Evolutionary conservation across 2,888 invertebrate species (phyloP), one percentile per base, ranked within the genome.

Genomic region (Epistrophe eligans): DNA sequence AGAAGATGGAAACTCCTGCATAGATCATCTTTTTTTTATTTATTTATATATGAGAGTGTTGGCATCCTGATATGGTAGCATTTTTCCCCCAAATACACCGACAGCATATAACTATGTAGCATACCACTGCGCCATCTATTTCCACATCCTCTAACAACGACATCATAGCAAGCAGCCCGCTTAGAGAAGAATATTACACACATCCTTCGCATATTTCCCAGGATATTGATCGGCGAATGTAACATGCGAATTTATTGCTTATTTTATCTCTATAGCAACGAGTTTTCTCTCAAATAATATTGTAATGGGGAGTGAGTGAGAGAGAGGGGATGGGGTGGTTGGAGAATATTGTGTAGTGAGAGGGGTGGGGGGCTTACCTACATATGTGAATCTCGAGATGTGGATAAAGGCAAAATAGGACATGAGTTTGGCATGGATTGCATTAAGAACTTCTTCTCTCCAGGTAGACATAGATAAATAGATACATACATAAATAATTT

Each of bases 201-300:
- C 52, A 85, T 85, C 82, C 85, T 77, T 73, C 70, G 79, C 74
- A 84, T 24, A 24, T 84, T 71, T 76, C 58, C 43, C 77, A 74
- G 85, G 77, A 85, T 82, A 85, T 85, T 85, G 85, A 85, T 77
- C 77, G 77, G 77, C 70, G 45, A 85, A 77, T 81, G 85, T 80
- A 67, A 80, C 82, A 82, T 77, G 73, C 77, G 82, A 85, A 85
- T 85, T 85, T 85, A 85, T 85, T 85, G 77, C 77, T 82, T 85
- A 79, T 82, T 85, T 85, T 85, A 85, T 82, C 73, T 82, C 55
- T 66, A 24, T 62, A 66, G 66, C 38, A 84, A 55, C 62, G 64
- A 70, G 50, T 77, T 70, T 55, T 55, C 70, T 24, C 52, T 70
- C 52, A 50, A 24, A 55, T 55, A 13, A 50, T n/a, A n/a, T 55